Evolutionary conservation across 2,888 invertebrate genomes (phyloP).

Genomic region (Platycheirus rosarum): DNA sequence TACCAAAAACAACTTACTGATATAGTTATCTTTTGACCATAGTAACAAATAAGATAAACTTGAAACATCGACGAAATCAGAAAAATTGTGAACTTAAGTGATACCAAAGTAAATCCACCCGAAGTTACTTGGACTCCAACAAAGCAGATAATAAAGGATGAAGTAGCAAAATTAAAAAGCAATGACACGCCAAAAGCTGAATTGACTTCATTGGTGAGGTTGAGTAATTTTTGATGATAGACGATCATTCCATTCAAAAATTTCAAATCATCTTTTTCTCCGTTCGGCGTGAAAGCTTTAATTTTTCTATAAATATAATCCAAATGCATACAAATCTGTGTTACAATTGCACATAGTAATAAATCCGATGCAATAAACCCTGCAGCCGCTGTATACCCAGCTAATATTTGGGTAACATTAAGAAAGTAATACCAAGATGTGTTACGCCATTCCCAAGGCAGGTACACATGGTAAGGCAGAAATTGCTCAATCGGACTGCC

Average conservation of each 20-base stretch:
- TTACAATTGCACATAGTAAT: conserved; percentile 78
- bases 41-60: conserved; percentile 78
- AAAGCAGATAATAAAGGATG: conserved; percentile 79
- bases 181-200: conserved; percentile 79
- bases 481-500: conserved; percentile 71
- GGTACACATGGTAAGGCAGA: conserved; percentile 78
- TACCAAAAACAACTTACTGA: conserved; percentile 74
- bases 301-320: conserved; percentile 75
- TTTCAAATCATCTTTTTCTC: conserved; percentile 57
- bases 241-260: conserved; percentile 75
- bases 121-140: conserved; percentile 80
- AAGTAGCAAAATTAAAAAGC: conserved; percentile 78
- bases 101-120: conserved; percentile 76
- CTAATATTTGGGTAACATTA: conserved; percentile 77
- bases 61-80: conserved; percentile 78
- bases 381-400: conserved; percentile 77
- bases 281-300: conserved; percentile 71
- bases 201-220: conserved; percentile 77
- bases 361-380: conserved; percentile 79
- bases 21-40: conserved; percentile 78
- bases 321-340: conserved; percentile 80
- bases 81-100: conserved; percentile 78
- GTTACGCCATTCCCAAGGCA: conserved; percentile 78
- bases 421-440: conserved; percentile 76
- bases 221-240: conserved; percentile 77